phyloP scores from a whole-genome alignment of 2,888 invertebrate genomes.

The Macropis europaea region DNA sequence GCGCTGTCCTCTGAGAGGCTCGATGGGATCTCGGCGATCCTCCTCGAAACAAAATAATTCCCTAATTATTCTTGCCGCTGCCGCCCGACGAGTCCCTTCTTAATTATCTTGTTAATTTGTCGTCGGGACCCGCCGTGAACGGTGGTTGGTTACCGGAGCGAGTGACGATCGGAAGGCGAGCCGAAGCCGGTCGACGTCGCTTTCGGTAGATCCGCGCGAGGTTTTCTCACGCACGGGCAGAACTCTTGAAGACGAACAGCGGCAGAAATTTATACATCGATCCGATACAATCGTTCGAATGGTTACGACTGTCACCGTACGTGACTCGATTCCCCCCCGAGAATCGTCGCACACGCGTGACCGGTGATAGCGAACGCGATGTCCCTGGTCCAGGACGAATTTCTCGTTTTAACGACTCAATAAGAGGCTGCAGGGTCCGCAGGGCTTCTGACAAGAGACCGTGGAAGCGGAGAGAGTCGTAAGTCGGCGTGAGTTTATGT shows the following conservation, averaged over 20 bases:
- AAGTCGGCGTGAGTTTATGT: slow-evolving; percentile 65
- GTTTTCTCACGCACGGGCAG: no score
- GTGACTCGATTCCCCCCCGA: no score
- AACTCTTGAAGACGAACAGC: no score
- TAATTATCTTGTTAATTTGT: slow-evolving; percentile 71
- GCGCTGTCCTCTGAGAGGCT: slow-evolving; percentile 39
- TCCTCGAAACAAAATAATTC: slow-evolving; percentile 73
- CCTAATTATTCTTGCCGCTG: slow-evolving; percentile 70
- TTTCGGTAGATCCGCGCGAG: no score
- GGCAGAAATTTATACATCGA: no score
- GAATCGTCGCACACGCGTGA: slow-evolving; percentile 14
- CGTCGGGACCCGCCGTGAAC: slow-evolving; percentile 38
- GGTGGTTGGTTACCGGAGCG: no score
- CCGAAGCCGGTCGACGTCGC: not conserved
- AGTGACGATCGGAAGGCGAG: not conserved
- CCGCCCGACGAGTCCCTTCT: slow-evolving; percentile 42
- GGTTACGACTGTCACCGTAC: no score
- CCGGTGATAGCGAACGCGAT: slow-evolving; percentile 18
- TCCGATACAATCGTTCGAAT: no score
- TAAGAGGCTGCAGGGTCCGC: slow-evolving; percentile 32
- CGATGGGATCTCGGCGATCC: slow-evolving; percentile 68
- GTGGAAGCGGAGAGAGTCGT: slow-evolving; percentile 33
- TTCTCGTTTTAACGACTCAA: slow-evolving; percentile 65
- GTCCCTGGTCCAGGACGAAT: no score
- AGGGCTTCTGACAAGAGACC: slow-evolving; percentile 2